A percentile compares a stretch with the other conserved stretches of the same genome.
These are phyloP conservation scores for Lerista edwardsae DNA, from an alignment of 2,797 vertebrate genomes.

Conservation along the genomic window DNA sequence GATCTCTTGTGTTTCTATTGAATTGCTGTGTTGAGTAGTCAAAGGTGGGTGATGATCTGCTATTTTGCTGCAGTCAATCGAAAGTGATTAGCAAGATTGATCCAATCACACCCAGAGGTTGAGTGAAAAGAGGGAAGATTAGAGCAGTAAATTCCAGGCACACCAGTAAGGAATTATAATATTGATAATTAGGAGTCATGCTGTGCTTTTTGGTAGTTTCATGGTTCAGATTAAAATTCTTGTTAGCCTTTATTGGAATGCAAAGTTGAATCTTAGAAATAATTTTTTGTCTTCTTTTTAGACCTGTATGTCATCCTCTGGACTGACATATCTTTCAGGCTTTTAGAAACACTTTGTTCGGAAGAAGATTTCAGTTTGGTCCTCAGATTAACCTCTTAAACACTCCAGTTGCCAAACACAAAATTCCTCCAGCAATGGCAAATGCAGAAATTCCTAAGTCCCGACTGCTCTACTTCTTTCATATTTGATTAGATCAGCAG, in stretches of 20 bases:
- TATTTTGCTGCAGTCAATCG: not conserved
- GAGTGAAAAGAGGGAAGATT: not conserved
- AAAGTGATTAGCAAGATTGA: not conserved
- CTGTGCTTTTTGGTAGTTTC: not conserved
- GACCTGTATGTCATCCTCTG: not conserved
- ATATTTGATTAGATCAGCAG: conserved; percentile 7
- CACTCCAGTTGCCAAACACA: not conserved
- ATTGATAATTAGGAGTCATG: not conserved
- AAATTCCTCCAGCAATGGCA: not conserved
- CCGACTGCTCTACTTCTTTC: conserved; percentile 11
- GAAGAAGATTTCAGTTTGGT: not conserved
- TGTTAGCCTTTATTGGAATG: not conserved
- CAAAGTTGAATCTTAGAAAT: not conserved
- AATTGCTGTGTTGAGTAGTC: not conserved
- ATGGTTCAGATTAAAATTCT: not conserved
- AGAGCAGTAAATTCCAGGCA: not conserved
- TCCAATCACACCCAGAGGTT: not conserved
- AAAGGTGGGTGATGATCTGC: not conserved
- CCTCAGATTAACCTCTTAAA: not conserved
- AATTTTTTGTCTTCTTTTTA: not conserved
- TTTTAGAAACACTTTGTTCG: not conserved
- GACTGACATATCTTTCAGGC: not conserved
- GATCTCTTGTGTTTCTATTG: not conserved
- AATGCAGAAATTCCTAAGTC: conserved; percentile 6
- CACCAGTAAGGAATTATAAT: not conserved